Conservation (phyloP, 2,797 vertebrate genomes). For the Acipenser transmontanus region DNA sequence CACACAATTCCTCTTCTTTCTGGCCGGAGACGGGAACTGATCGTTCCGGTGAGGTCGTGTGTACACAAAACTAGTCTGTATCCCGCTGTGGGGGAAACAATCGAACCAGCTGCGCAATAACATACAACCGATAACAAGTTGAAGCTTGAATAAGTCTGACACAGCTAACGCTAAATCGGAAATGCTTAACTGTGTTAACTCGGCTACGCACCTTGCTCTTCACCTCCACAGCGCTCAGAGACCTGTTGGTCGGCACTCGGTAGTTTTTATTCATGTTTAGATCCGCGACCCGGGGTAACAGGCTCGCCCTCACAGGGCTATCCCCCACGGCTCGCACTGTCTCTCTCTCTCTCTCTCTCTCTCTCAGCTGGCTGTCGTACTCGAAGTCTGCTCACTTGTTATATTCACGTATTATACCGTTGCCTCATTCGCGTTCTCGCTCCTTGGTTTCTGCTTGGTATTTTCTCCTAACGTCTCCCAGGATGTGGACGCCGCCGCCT, state of each 20-base stretch:
- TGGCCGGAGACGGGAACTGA: too few species aligned
- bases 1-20: too few species aligned
- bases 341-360: conserved; percentile 17
- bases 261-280: conserved; percentile 85
- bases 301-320: conserved; percentile 43
- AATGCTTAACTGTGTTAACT: too few species aligned
- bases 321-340: not conserved
- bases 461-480: conserved; percentile 14
- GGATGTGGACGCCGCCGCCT: conserved; percentile 26
- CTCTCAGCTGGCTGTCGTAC: conserved; percentile 20
- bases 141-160: too few species aligned
- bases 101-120: too few species aligned
- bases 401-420: conserved; percentile 24
- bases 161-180: too few species aligned
- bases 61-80: too few species aligned
- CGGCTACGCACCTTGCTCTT: conserved; percentile 83
- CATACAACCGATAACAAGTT: too few species aligned
- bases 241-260: conserved; percentile 75
- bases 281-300: conserved; percentile 43
- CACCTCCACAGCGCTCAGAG: conserved; percentile 87
- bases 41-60: too few species aligned
- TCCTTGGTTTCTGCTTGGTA: conserved; percentile 9
- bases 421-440: conserved; percentile 18
- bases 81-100: too few species aligned
- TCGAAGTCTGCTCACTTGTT: conserved; percentile 12